Evolutionary conservation across 2,888 invertebrate genomes (phyloP).

Genomic region (Epinotia nisella): DNA sequence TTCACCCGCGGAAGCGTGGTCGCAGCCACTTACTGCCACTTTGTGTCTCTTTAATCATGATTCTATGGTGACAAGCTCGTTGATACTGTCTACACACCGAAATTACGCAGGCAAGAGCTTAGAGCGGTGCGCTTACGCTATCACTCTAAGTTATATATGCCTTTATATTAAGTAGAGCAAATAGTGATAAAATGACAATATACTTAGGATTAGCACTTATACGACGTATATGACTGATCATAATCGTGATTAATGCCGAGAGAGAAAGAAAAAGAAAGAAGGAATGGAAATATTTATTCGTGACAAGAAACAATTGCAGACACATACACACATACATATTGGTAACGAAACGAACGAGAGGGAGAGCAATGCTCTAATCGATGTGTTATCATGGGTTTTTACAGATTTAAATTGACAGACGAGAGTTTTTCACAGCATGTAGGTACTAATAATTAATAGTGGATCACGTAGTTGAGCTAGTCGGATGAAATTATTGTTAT

Average conservation of each 20-base stretch:
- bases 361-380: slow-evolving; percentile 8
- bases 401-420: neutral
- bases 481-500: neutral
- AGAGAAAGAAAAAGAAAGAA: too few relatives aligned
- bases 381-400: neutral
- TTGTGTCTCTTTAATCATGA: slow-evolving; percentile 38
- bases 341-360: too few relatives aligned
- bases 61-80: slow-evolving; percentile 21
- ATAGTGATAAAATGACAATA: neutral
- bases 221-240: slow-evolving; percentile 1
- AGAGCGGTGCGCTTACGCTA: slow-evolving; percentile 1
- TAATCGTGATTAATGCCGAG: slow-evolving; percentile 14
- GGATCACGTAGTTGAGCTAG: too few relatives aligned
- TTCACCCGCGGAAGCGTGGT: slow-evolving; percentile 34
- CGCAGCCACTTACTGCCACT: slow-evolving; percentile 24
- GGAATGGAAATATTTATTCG: too few relatives aligned
- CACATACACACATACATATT: too few relatives aligned
- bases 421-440: neutral
- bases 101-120: neutral
- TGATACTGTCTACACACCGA: slow-evolving; percentile 27
- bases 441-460: too few relatives aligned
- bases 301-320: too few relatives aligned
- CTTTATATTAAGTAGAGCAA: neutral
- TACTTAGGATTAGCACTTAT: neutral
- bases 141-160: neutral